phyloP scores from a whole-genome alignment of 1,140 invertebrate genomes.

The Drosophila lacertosa region DNA sequence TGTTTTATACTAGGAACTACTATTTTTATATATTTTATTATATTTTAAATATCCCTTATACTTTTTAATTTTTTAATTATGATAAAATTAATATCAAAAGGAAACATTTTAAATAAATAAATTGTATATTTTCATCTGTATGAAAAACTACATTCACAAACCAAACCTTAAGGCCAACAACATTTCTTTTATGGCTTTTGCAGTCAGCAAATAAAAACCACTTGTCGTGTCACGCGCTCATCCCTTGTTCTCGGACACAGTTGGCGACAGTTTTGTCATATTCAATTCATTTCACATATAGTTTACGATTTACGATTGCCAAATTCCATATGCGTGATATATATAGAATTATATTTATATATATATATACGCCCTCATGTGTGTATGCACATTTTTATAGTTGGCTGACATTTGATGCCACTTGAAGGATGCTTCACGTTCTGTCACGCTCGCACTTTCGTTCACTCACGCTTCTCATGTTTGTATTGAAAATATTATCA shows the following conservation, averaged over 20 bases:
- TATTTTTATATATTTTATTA: too few species aligned
- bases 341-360: neutral
- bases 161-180: too few species aligned
- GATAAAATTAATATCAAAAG: too few species aligned
- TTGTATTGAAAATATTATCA: slow-evolving; percentile 50
- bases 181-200: too few species aligned
- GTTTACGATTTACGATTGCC: slow-evolving; percentile 43
- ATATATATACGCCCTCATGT: slow-evolving; percentile 1
- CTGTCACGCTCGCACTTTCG: neutral
- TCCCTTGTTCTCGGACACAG: neutral
- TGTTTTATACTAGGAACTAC: too few species aligned
- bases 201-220: too few species aligned
- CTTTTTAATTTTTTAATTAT: too few species aligned
- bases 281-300: slow-evolving; percentile 39
- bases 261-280: slow-evolving; percentile 26
- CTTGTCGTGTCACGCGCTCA: slow-evolving; percentile 1
- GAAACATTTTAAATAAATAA: too few species aligned
- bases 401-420: slow-evolving; percentile 69
- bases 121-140: too few species aligned
- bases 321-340: slow-evolving; percentile 11
- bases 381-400: slow-evolving; percentile 65
- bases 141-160: too few species aligned
- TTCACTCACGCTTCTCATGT: neutral
- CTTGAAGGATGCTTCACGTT: slow-evolving; percentile 48
- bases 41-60: too few species aligned